These are phyloP conservation scores for Brenthis hecate DNA, from an alignment of 2,888 invertebrate species.

Conservation along the genomic window DNA sequence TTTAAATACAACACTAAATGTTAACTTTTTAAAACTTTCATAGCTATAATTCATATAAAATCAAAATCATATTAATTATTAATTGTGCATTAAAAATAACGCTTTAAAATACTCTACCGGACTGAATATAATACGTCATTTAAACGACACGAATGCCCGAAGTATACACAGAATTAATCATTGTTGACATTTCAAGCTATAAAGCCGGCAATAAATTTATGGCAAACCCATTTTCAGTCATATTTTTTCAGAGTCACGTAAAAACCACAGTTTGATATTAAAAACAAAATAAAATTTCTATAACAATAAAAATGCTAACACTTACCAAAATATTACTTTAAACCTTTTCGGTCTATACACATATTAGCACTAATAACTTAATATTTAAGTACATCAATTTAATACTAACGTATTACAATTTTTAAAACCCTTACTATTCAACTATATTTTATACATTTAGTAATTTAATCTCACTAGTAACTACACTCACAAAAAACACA, in stretches of 20 bases:
- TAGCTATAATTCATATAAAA: background rate
- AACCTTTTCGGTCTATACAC: background rate
- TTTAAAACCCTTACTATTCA: background rate
- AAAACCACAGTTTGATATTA: background rate
- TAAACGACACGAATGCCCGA: conserved; percentile 22
- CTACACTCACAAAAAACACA: conserved; percentile 18
- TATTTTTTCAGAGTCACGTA: conserved; percentile 8
- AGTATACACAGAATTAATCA: conserved; percentile 33
- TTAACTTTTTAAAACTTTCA: background rate
- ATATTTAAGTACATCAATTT: background rate
- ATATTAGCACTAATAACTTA: background rate
- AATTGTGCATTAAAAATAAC: background rate
- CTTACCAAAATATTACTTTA: conserved; percentile 4
- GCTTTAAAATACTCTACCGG: conserved; percentile 2
- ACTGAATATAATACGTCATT: conserved; percentile 14
- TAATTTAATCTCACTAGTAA: conserved; percentile 19
- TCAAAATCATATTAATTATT: background rate
- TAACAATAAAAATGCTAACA: background rate
- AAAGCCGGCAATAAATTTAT: conserved; percentile 33
- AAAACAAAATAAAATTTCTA: background rate
- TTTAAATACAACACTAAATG: too few relatives aligned
- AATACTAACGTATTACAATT: background rate
- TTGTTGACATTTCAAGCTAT: conserved; percentile 27
- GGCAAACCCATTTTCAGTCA: conserved; percentile 26
- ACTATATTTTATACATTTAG: background rate